Base-by-base conservation (phyloP, 2,888 invertebrate species). In the Drosophila melanosoma region DNA sequence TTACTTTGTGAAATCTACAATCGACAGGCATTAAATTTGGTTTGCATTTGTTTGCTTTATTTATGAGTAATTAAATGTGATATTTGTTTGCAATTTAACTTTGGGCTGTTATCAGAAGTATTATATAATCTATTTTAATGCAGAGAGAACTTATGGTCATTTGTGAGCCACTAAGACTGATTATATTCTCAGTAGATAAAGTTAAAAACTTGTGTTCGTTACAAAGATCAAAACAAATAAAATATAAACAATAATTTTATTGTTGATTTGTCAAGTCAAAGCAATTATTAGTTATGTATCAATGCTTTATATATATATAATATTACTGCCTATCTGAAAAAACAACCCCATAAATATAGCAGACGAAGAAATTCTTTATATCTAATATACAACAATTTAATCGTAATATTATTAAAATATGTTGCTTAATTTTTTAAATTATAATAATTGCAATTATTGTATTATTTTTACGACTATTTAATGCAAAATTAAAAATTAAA, bases 281-380 rank as follows among this genome's bases (percentile, higher is more conserved):
- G 12, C 20, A 15, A 0, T 15, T 15, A 10, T 35, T 33, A 26
- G 23, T 35, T n/a, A 15, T 17, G 26, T 45, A n/a, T 23, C 11
- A 35, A 58, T 7, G 23, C 7, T 6, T 26, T 17, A 5, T 23
- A 32, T n/a, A 17, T 33, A 17, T 17, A 0, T 33, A 1, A 8
- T 29, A 26, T 42, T 17, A 20, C 17, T 29, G 35, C 6, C 17
- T 23, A 1, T 8, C 5, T 29, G 6, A 10, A 7, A 49, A 38
- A 10, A 53, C 69, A 59, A 35, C 72, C 36, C 35, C 4, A 6
- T 12, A 20, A 35, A 53, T 51, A 35, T 1, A 40, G 17, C 4
- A 20, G 4, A n/a, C 12, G 17, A 0, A 17, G 8, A 0, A 3
- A 0, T 0, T 8, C 3, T 32, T 3, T 15, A 33, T 1, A 26